Percentiles rank a stretch among this genome's conserved stretches.
Evolutionary conservation across 2,888 invertebrate species (phyloP).

Genomic region (Taenaris catops): DNA sequence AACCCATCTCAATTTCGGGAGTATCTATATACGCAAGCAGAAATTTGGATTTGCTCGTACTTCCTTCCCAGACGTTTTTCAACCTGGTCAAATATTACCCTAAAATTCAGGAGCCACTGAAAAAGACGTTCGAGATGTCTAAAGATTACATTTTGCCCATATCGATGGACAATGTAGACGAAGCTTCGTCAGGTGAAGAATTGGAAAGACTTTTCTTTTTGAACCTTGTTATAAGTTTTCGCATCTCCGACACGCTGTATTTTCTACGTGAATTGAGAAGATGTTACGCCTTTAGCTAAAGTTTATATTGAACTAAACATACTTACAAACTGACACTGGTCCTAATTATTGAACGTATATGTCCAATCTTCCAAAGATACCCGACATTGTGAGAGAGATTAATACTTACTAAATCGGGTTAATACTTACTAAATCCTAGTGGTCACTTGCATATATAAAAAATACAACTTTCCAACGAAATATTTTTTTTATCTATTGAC

Average conservation of each 20-base stretch:
- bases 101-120: conserved; percentile 60
- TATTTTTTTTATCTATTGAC: too few relatives aligned
- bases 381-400: too few relatives aligned
- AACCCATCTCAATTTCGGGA: conserved; percentile 56
- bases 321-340: too few relatives aligned
- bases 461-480: too few relatives aligned
- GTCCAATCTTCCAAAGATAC: too few relatives aligned
- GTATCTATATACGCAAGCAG: conserved; percentile 66
- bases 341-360: too few relatives aligned
- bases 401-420: too few relatives aligned
- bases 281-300: not conserved
- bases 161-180: conserved; percentile 46
- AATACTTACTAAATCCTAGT: too few relatives aligned
- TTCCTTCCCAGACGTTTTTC: conserved; percentile 64
- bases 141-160: conserved; percentile 68
- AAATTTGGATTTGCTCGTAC: conserved; percentile 59
- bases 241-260: not conserved
- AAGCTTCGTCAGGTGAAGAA: conserved; percentile 45
- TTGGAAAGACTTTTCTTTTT: conserved; percentile 12
- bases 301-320: too few relatives aligned
- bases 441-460: too few relatives aligned
- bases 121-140: conserved; percentile 58
- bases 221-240: conserved; percentile 18
- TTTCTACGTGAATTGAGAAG: conserved; percentile 1
- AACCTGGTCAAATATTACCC: conserved; percentile 65